Percentiles rank a stretch among this genome's conserved stretches.
Conservation (phyloP, 1,140 invertebrate genomes). For the Fopius arisanus region DNA sequence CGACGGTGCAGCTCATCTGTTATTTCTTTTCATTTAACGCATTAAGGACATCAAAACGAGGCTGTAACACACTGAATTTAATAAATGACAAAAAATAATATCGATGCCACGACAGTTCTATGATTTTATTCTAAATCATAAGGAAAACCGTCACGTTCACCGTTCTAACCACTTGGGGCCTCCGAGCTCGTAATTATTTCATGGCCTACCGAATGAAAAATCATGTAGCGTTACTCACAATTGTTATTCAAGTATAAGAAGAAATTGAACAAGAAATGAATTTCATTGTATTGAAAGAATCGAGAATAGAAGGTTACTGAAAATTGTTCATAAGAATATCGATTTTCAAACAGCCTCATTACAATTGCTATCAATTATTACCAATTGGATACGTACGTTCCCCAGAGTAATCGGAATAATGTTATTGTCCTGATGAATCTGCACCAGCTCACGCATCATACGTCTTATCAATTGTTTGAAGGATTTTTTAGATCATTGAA, state of each 20-base stretch:
- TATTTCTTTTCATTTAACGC: conserved; percentile 10
- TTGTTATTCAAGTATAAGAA: conserved; percentile 47
- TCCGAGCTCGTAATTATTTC: conserved; percentile 52
- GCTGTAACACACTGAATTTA: conserved; percentile 25
- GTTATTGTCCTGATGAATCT: conserved; percentile 30
- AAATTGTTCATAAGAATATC: conserved; percentile 33
- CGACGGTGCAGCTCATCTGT: conserved; percentile 48
- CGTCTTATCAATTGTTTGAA: neutral
- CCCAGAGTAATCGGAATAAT: neutral
- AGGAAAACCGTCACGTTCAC: conserved; percentile 38
- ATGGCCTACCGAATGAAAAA: conserved; percentile 54
- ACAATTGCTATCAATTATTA: conserved; percentile 39
- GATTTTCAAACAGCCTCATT: conserved; percentile 34
- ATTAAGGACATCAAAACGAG: conserved; percentile 22
- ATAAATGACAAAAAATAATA: conserved; percentile 17
- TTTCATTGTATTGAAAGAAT: conserved; percentile 43
- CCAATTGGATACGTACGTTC: neutral
- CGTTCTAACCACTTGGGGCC: conserved; percentile 32
- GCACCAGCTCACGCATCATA: neutral
- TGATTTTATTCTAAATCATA: conserved; percentile 26
- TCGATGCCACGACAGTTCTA: neutral
- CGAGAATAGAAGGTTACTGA: conserved; percentile 40
- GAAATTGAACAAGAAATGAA: conserved; percentile 12
- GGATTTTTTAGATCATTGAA: conserved; percentile 3
- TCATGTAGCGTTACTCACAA: conserved; percentile 55